Percentiles rank a stretch among this genome's conserved stretches.
These are phyloP conservation scores for Xyrichtys novacula DNA, from an alignment of 2,797 vertebrate species.

Conservation along the genomic window DNA sequence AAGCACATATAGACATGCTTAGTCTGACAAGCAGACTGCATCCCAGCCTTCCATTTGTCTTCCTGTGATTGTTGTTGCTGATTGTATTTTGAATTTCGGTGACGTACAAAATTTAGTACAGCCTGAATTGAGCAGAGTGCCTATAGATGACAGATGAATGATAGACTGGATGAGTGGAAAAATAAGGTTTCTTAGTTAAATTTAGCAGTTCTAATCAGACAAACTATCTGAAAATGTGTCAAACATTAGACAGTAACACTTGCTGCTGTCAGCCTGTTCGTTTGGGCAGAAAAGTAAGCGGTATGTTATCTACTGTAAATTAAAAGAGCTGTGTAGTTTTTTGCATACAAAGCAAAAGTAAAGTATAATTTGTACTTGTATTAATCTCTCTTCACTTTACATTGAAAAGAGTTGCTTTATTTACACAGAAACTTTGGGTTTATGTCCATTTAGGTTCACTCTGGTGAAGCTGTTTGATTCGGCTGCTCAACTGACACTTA, in stretches of 20 bases:
- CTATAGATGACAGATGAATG: constrained; percentile 44
- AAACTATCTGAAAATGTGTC: not conserved
- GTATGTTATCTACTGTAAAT: too few species aligned
- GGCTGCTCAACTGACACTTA: too few species aligned
- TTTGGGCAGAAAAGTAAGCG: too few species aligned
- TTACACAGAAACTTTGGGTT: too few species aligned
- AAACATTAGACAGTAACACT: not conserved
- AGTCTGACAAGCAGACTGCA: constrained; percentile 32
- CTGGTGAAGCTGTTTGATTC: too few species aligned
- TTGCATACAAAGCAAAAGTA: too few species aligned
- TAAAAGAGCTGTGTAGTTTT: too few species aligned
- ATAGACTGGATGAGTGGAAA: constrained; percentile 22
- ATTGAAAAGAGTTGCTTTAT: too few species aligned
- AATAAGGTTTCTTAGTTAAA: not conserved
- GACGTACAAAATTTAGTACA: constrained; percentile 22
- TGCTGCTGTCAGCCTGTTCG: too few species aligned
- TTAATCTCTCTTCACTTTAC: too few species aligned
- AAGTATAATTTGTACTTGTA: too few species aligned
- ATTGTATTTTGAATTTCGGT: constrained; percentile 70
- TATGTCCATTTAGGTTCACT: too few species aligned
- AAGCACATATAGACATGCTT: constrained; percentile 21
- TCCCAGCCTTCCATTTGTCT: constrained; percentile 56
- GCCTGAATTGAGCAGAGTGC: constrained; percentile 7
- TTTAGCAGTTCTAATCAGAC: not conserved
- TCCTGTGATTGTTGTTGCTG: constrained; percentile 74